Evolutionary conservation across 2,888 invertebrate species (phyloP).

Genomic region (Drosophila algonquin): DNA sequence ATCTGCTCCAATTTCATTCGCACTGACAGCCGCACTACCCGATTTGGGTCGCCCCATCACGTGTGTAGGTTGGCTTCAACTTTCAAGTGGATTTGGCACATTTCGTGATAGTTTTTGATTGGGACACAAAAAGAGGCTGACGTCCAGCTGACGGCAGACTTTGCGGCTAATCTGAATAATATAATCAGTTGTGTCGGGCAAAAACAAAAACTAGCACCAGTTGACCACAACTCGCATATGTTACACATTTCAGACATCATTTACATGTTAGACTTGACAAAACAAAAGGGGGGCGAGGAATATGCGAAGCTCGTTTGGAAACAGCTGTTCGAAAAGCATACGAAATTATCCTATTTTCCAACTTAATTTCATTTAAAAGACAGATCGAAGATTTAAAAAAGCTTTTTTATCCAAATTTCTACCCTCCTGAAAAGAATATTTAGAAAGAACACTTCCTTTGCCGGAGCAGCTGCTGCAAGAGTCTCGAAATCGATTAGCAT

Average conservation of each 20-base stretch:
- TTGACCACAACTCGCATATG: slow-evolving; percentile 29
- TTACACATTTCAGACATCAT: slow-evolving; percentile 17
- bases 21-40: slow-evolving; percentile 43
- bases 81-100: slow-evolving; percentile 7
- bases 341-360: background rate
- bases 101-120: slow-evolving; percentile 44
- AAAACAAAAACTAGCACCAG: slow-evolving; percentile 16
- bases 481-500: slow-evolving; percentile 38
- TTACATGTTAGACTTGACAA: slow-evolving; percentile 40
- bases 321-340: background rate
- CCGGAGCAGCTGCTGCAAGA: slow-evolving; percentile 21
- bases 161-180: slow-evolving; percentile 55
- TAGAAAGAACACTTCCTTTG: background rate
- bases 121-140: slow-evolving; percentile 31
- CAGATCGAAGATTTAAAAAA: background rate
- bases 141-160: slow-evolving; percentile 40
- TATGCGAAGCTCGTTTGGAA: background rate
- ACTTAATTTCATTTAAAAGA: background rate
- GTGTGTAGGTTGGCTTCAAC: slow-evolving; percentile 19
- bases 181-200: slow-evolving; percentile 45
- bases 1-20: slow-evolving; percentile 56
- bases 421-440: background rate
- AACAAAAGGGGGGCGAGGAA: slow-evolving; percentile 24
- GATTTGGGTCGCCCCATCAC: slow-evolving; percentile 34
- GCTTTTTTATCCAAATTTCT: too few species aligned